Evolutionary conservation across 1,140 invertebrate genomes (phyloP).

Genomic region (Sweltsa coloradensis): DNA sequence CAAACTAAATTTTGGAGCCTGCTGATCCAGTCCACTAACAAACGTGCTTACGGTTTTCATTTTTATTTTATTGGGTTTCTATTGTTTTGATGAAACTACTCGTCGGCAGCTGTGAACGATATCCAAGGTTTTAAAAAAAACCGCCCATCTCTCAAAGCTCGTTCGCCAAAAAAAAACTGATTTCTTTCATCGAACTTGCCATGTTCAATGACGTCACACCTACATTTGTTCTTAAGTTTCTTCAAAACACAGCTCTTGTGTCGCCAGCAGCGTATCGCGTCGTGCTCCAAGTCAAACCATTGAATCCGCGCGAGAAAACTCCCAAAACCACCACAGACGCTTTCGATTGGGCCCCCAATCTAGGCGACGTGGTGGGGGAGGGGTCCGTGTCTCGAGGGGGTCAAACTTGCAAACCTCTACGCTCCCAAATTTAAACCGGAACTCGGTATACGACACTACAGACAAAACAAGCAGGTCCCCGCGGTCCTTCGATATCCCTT

Average conservation of each 20-base stretch:
- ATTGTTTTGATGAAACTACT: constrained; percentile 69
- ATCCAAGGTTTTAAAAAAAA: constrained; percentile 66
- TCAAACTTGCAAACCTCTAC: no score
- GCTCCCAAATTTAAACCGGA: no score
- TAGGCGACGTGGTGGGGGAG: no score
- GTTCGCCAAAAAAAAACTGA: constrained; percentile 63
- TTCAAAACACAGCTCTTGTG: constrained; percentile 60
- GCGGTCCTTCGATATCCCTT: no score
- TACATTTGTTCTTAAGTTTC: constrained; percentile 45
- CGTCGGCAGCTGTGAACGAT: constrained; percentile 67
- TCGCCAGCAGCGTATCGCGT: constrained; percentile 63
- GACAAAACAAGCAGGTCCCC: no score
- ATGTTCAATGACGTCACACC: constrained; percentile 57
- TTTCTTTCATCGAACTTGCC: constrained; percentile 59
- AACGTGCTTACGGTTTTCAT: no score
- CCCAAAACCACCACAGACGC: no score
- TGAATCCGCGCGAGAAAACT: constrained; percentile 68
- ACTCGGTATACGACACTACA: no score
- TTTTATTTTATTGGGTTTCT: constrained; percentile 60
- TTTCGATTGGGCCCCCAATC: no score
- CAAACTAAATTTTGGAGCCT: no score
- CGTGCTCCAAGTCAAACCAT: constrained; percentile 61
- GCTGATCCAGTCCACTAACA: no score
- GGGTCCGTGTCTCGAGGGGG: no score
- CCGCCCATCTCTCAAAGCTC: constrained; percentile 57